Base-by-base conservation (phyloP, 2,113 vertebrate species). In the Fulmarus glacialis region DNA sequence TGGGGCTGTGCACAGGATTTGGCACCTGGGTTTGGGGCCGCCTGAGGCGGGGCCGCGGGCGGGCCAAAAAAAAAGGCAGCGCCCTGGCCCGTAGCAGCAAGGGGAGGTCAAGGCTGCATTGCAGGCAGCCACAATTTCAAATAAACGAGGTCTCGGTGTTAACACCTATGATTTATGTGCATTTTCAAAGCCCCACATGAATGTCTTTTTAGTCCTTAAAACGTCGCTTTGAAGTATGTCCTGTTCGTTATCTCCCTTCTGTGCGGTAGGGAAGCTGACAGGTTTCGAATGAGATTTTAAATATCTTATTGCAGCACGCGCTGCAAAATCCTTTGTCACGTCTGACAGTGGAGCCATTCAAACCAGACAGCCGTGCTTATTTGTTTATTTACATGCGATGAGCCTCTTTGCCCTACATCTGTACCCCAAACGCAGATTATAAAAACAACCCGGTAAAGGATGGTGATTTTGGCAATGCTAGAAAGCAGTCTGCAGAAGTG, bases 1-100 rank as follows among this genome's bases (percentile, higher is more conserved):
- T 0, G 4, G 22, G 42, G 22, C 30, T 0, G 0, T 11, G 36
- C 1, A 0, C 43, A 34, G 36, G 78, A 38, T 27, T 67, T 89
- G 78, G 68, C 26, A 32, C 17, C 12, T 0, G 4, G 30, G 17
- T 64, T 47, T 82, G 63, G 59, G 53, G 29, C 14, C 2, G 3
- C 52, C 48, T 1, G 3, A 72, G 59, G 13, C 4, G 4, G n/a
- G 40, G n/a, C n/a, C n/a, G n/a, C n/a, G n/a, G n/a, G n/a, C n/a
- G n/a, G n/a, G n/a, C n/a, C n/a, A n/a, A n/a, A n/a, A n/a, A n/a
- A n/a, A n/a, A n/a, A n/a, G n/a, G 55, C 68, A 73, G 55, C 0
- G 0, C 32, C 50, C 64, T 34, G 66, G 60, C 47, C n/a, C 2
- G 5, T 1, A 34, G 43, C 82, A 63, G 38, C 64, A 48, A 55